These are phyloP conservation scores for Origma solitaria DNA, from an alignment of 2,113 vertebrate species.

Conservation along the genomic window DNA sequence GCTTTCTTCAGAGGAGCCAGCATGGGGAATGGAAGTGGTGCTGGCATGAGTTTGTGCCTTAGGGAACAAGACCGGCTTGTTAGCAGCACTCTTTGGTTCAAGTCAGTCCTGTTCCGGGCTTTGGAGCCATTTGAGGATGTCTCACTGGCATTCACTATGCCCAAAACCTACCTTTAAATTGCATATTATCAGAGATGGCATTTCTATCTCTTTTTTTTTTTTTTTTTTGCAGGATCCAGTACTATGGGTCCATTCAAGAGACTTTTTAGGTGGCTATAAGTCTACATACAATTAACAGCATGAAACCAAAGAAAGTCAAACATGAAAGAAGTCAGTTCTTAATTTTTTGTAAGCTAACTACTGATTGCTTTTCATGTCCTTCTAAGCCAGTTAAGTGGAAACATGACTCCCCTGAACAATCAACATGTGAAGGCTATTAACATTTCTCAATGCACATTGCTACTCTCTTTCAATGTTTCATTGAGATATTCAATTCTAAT, in stretches of 20 bases:
- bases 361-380: not conserved
- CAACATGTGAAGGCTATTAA: not conserved
- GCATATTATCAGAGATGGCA: not conserved
- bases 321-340: not conserved
- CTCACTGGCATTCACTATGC: not conserved
- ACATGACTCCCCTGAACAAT: not conserved
- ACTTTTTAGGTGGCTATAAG: not conserved
- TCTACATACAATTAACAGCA: not conserved
- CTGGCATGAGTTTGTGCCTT: not conserved
- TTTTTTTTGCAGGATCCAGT: not conserved
- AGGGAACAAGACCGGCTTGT: not conserved
- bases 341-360: not conserved
- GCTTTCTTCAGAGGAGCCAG: not conserved
- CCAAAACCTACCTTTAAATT: not conserved
- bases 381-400: not conserved
- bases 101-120: not conserved
- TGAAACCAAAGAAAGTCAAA: not conserved
- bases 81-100: not conserved
- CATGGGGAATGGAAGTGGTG: not conserved
- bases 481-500: not conserved
- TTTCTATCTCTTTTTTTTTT: not conserved
- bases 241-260: not conserved
- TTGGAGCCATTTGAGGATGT: not conserved
- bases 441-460: not conserved
- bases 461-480: not conserved